These are phyloP conservation scores for Hydrozoanthus tunicans DNA, from an alignment of 64 coral and sea anemone genomes.

Conservation along the genomic window DNA sequence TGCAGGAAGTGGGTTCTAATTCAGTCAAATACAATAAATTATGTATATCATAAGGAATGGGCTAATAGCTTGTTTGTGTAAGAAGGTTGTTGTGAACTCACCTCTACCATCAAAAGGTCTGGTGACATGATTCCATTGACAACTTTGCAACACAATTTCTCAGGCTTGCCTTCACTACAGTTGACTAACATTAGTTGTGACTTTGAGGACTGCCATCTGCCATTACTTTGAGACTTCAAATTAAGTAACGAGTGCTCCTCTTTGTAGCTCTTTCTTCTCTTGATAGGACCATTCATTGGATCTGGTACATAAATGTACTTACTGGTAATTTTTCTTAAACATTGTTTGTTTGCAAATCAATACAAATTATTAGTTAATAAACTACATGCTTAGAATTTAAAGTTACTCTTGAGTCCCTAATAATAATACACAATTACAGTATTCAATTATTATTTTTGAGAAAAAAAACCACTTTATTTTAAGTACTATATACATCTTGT, in stretches of 20 bases:
- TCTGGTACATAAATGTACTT: neutral
- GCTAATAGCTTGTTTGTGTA: neutral
- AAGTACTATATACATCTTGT: too few relatives aligned
- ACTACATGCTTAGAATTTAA: too few relatives aligned
- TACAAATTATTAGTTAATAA: too few relatives aligned
- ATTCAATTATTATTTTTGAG: too few relatives aligned
- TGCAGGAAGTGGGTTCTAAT: too few relatives aligned
- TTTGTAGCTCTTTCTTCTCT: constrained; percentile 9
- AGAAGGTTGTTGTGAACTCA: neutral
- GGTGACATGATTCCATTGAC: constrained; percentile 18
- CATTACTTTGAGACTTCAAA: neutral
- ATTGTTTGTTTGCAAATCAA: neutral
- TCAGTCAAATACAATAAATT: too few relatives aligned
- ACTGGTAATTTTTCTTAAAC: neutral
- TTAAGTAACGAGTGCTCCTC: constrained; percentile 23
- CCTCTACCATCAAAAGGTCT: constrained; percentile 41
- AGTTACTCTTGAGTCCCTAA: too few relatives aligned
- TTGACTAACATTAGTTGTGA: constrained; percentile 1
- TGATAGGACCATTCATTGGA: neutral
- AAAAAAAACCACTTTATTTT: too few relatives aligned
- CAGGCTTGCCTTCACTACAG: constrained; percentile 19
- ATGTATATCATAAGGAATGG: neutral
- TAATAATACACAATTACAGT: too few relatives aligned
- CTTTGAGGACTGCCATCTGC: neutral
- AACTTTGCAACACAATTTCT: constrained; percentile 18